These are phyloP conservation scores for Geococcyx californianus DNA, from an alignment of 2,113 vertebrate genomes.

Conservation along the genomic window DNA sequence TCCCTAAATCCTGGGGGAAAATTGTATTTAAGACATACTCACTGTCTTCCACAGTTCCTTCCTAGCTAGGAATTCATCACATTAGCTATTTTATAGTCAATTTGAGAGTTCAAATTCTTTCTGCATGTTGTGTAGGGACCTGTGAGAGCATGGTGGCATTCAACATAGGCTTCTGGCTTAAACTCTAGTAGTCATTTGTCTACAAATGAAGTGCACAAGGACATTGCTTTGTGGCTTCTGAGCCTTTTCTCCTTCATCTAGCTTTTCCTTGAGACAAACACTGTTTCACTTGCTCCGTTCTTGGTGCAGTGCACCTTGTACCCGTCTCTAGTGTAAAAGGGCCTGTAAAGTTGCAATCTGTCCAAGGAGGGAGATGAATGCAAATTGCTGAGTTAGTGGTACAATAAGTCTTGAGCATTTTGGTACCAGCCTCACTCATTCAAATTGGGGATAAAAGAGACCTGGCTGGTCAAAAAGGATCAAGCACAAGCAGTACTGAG, in stretches of 20 bases:
- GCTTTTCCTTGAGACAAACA: background rate
- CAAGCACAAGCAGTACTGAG: background rate
- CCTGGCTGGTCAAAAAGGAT: background rate
- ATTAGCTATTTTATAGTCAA: background rate
- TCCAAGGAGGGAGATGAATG: background rate
- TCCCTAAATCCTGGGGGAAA: background rate
- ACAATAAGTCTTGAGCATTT: background rate
- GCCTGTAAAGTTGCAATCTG: background rate
- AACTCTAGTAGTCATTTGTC: background rate
- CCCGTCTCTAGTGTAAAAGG: background rate
- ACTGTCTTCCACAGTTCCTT: background rate
- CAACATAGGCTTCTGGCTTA: background rate
- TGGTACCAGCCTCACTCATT: background rate
- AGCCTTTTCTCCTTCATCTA: background rate
- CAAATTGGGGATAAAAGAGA: background rate
- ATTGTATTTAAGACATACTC: rapidly evolving
- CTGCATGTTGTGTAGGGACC: background rate
- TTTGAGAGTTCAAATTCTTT: background rate
- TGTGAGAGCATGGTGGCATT: background rate
- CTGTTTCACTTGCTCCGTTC: background rate
- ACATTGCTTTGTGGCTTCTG: background rate
- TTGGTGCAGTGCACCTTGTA: background rate
- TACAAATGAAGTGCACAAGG: background rate
- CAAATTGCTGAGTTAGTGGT: background rate
- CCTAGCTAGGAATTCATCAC: background rate